Conservation (phyloP, 2,888 invertebrate genomes). For the Rhaphigaster nebulosa region DNA sequence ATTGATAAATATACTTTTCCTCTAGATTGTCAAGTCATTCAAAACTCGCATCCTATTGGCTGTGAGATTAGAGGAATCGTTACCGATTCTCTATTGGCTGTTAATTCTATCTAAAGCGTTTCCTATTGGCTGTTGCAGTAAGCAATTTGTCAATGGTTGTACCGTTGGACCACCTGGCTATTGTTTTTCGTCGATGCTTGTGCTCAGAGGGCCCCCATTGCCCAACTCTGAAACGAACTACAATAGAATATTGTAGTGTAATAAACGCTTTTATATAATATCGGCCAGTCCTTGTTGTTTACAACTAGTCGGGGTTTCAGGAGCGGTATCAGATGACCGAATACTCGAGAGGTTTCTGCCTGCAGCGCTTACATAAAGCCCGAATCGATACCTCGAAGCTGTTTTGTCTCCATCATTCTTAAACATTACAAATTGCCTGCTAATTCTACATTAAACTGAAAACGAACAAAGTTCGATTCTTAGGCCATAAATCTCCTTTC, state of each 20-base stretch:
- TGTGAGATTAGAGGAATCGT: background rate
- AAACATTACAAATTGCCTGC: background rate
- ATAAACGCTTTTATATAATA: slow-evolving; percentile 36
- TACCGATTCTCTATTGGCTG: background rate
- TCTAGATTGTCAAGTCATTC: background rate
- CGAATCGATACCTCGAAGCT: background rate
- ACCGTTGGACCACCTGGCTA: slow-evolving; percentile 33
- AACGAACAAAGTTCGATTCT: too few relatives aligned
- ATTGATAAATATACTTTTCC: background rate
- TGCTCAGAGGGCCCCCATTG: background rate
- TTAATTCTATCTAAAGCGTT: background rate
- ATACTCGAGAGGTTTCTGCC: background rate
- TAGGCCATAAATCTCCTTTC: background rate
- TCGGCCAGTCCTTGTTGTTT: background rate
- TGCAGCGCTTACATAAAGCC: background rate
- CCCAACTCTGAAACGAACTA: background rate
- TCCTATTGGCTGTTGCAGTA: background rate
- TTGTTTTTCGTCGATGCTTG: background rate
- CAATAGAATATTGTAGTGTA: slow-evolving; percentile 35
- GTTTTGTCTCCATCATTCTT: background rate
- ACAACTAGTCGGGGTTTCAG: background rate
- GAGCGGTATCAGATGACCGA: background rate
- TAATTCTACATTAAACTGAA: too few relatives aligned
- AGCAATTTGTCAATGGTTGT: background rate
- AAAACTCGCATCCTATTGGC: background rate